Conservation (phyloP, 2,113 vertebrate species). For the Orcinus orca region DNA sequence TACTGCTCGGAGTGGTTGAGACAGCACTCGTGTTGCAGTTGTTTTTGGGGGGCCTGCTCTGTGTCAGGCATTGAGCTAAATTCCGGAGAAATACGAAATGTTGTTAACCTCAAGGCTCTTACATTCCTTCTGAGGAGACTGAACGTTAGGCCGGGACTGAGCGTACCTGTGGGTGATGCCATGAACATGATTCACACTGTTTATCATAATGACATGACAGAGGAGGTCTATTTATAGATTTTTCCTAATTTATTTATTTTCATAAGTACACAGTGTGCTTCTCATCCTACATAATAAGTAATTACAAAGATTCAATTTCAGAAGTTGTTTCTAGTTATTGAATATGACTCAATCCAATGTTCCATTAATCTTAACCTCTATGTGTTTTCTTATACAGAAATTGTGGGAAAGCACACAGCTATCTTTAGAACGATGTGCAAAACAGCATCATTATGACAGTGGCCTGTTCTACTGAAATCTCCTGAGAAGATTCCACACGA, state of each 20-base stretch:
- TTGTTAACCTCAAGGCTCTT: rapidly evolving
- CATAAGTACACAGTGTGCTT: neutral
- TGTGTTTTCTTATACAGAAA: neutral
- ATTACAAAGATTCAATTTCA: neutral
- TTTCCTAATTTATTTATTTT: neutral
- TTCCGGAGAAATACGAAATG: rapidly evolving
- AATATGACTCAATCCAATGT: neutral
- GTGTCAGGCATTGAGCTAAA: neutral
- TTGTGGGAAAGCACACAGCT: neutral
- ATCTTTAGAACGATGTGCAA: neutral
- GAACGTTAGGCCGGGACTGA: rapidly evolving
- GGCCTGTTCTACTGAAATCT: neutral
- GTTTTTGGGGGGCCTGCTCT: rapidly evolving
- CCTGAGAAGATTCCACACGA: neutral
- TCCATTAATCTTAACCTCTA: neutral
- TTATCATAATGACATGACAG: rapidly evolving
- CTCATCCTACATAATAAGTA: neutral
- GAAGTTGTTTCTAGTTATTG: neutral
- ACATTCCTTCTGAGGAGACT: neutral
- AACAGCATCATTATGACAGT: neutral
- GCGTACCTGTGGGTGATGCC: rapidly evolving
- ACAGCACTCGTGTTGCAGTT: rapidly evolving
- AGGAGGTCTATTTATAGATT: neutral
- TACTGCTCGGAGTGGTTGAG: too few relatives aligned
- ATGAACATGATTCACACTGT: rapidly evolving